Evolutionary conservation across 2,888 invertebrate genomes (phyloP).

Genomic region (Dynastes maya): DNA sequence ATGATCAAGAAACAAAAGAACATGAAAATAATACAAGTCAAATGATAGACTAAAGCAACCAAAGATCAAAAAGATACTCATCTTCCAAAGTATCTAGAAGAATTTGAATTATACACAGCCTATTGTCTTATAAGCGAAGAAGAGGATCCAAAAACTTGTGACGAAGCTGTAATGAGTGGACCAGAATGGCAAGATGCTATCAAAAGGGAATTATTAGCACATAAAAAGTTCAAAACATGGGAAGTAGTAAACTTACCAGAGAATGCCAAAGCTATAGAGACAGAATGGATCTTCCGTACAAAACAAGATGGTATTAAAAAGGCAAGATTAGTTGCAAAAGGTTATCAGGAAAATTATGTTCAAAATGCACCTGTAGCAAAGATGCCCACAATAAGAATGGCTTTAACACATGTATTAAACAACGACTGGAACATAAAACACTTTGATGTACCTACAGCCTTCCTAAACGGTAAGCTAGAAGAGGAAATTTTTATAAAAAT

Average conservation of each 20-base stretch:
- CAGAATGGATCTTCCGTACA: too few relatives aligned
- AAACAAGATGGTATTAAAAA: conserved; percentile 31
- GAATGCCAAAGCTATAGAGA: conserved; percentile 1
- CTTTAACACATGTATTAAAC: conserved; percentile 20
- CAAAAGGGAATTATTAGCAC: conserved; percentile 23
- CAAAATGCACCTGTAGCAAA: conserved; percentile 38
- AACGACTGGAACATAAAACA: conserved; percentile 24
- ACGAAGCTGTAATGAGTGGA: conserved; percentile 14
- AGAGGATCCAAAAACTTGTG: neutral
- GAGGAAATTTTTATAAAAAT: conserved; percentile 12
- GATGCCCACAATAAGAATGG: conserved; percentile 28
- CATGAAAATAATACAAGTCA: neutral
- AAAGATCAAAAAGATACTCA: neutral
- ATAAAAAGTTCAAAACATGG: conserved; percentile 39
- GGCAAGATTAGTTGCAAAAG: conserved; percentile 25
- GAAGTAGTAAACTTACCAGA: conserved; percentile 26
- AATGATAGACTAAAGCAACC: too few relatives aligned
- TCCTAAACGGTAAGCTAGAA: conserved; percentile 16
- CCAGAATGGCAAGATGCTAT: conserved; percentile 42
- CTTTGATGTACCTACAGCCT: conserved; percentile 24
- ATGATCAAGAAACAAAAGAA: neutral
- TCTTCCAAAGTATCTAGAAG: neutral
- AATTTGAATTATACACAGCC: neutral
- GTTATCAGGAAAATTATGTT: neutral
- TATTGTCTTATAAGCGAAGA: neutral